Evolutionary conservation across 2,797 vertebrate genomes (phyloP).

Genomic region (Natrix natrix): DNA sequence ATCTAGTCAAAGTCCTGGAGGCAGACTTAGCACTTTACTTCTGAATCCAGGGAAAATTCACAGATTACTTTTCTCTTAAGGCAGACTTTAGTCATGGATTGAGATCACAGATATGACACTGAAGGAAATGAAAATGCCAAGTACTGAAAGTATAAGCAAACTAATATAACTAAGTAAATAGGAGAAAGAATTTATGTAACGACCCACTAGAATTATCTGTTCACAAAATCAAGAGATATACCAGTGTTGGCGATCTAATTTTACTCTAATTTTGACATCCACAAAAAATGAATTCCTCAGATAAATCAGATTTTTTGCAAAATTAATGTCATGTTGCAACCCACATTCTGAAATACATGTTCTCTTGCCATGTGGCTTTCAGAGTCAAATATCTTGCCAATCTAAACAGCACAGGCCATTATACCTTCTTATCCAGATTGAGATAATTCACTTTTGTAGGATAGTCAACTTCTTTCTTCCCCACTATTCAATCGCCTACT

Average conservation of each 20-base stretch:
- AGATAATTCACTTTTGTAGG: conserved; percentile 65
- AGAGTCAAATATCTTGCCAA: conserved; percentile 39
- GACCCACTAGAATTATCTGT: not conserved
- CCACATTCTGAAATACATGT: not conserved
- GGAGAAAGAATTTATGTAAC: not conserved
- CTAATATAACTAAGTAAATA: not conserved
- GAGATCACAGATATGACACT: not conserved
- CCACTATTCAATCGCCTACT: conserved; percentile 44
- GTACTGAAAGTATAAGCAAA: no score
- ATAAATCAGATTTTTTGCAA: conserved; percentile 33
- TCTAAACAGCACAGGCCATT: conserved; percentile 46
- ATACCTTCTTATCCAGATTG: conserved; percentile 55
- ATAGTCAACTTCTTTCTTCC: conserved; percentile 49
- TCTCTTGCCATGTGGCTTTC: conserved; percentile 32
- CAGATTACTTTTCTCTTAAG: not conserved
- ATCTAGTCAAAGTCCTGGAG: not conserved
- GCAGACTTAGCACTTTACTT: not conserved
- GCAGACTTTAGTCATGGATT: not conserved
- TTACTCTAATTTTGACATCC: not conserved
- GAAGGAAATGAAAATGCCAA: not conserved
- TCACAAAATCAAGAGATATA: not conserved
- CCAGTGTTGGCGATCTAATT: not conserved
- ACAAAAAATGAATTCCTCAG: conserved; percentile 56
- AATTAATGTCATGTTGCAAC: conserved; percentile 48
- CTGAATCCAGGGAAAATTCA: not conserved